Base-by-base conservation (phyloP, 2,888 invertebrate species). In the Meiosimyza platycephala region DNA sequence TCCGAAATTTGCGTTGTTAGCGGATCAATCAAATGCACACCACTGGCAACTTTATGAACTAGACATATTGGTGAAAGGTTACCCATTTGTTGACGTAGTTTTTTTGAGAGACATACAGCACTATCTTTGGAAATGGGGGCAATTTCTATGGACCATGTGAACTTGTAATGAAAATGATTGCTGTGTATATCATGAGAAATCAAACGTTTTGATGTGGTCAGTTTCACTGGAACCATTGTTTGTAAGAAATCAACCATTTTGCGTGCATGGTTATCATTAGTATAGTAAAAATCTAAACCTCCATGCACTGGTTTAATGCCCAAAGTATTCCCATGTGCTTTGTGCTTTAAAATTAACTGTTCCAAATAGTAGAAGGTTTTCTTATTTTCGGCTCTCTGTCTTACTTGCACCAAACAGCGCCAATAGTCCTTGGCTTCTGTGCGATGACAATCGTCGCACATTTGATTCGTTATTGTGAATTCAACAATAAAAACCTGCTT, bases 301-400 rank as follows among this genome's bases (percentile, higher is more conserved):
- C 95, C 96, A 92, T 89, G 79, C 77, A 92, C 91, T 52, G 94
- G 92, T 87, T 95, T 97, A 71, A 97, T 96, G n/a, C 95, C 95
- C 72, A 96, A 88, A 1, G 96, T 94, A 82, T 94, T 93, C 79
- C 93, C 93, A 87, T 98, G 98, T 0, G 96, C 97, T 81, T 93
- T 95, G 84, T 98, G 95, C 85, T 99, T 99, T 78, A 99, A 88
- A 82, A 99, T 96, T 76, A 99, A 87, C 86, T 99, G 99, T 85
- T 99, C 99, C 82, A 99, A 89, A 84, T 98, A 99, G 86, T 94
- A 99, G 83, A 99, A 95, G 0, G 99, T 99, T 87, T 98, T 99
- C 85, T 97, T 96, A 87, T 98, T 99, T 78, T 94, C 94, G 0
- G 95, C 92, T 73, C 93, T 91, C 82, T 96, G 96, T 48, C 96